phyloP scores from a whole-genome alignment of 2,888 invertebrate species.

The Pachydiplax longipennis region DNA sequence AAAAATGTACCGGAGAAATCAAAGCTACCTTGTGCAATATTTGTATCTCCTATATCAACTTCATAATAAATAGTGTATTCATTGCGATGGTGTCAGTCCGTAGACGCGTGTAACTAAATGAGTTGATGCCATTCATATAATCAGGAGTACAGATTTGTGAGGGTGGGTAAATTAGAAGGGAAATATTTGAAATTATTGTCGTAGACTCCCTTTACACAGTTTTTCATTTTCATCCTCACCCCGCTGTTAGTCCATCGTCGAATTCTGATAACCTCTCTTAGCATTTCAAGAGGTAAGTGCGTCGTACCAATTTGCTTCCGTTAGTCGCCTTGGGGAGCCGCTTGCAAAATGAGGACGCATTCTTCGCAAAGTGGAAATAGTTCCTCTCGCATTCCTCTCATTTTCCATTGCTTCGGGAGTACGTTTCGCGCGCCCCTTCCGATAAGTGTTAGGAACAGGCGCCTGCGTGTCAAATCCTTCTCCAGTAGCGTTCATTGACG shows the following conservation, averaged over 20 bases:
- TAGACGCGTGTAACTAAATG: no score
- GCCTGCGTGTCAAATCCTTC: neutral
- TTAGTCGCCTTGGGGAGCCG: neutral
- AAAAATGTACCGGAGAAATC: no score
- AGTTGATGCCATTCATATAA: no score
- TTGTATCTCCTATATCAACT: no score
- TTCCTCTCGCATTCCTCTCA: constrained; percentile 1
- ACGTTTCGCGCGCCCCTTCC: neutral
- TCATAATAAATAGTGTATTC: no score
- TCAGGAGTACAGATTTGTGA: no score
- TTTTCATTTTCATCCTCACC: neutral
- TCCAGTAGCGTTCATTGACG: neutral
- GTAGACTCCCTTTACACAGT: no score
- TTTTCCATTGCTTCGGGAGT: neutral
- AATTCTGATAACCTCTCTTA: neutral
- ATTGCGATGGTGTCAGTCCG: no score
- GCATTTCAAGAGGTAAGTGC: neutral
- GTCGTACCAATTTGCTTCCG: neutral
- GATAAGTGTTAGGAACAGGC: neutral
- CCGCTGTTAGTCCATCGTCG: neutral
- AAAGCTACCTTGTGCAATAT: no score
- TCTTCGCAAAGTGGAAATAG: constrained; percentile 4
- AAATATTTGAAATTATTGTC: no score
- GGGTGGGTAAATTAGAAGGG: no score
- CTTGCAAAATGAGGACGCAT: constrained; percentile 30